These are phyloP conservation scores for Euzophera pinguis DNA, from an alignment of 2,888 invertebrate genomes.

Conservation along the genomic window DNA sequence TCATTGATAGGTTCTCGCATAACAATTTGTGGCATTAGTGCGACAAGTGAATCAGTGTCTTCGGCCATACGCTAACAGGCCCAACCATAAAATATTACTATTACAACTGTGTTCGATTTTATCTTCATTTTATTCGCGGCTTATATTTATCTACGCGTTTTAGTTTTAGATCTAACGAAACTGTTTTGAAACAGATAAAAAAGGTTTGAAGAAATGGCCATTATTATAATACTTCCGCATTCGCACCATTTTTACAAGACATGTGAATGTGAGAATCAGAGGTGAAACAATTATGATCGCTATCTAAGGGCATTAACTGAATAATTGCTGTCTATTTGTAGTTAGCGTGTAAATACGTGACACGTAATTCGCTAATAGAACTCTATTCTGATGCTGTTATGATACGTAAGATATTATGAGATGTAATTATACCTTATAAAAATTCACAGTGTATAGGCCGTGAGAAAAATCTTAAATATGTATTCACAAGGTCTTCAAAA, in stretches of 20 bases:
- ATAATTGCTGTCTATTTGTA: conserved; percentile 49
- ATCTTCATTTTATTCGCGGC: conserved; percentile 22
- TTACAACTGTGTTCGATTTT: conserved; percentile 24
- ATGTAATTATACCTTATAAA: conserved; percentile 34
- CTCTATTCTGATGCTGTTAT: conserved; percentile 35
- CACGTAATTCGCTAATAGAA: conserved; percentile 35
- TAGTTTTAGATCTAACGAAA: background rate
- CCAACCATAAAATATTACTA: conserved; percentile 22
- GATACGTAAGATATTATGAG: too few relatives aligned
- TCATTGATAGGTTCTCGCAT: conserved; percentile 26
- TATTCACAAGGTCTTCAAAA: conserved; percentile 8
- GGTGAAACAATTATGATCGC: conserved; percentile 47
- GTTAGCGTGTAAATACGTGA: conserved; percentile 40
- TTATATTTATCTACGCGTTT: conserved; percentile 3
- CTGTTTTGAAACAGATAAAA: background rate
- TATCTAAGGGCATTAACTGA: conserved; percentile 49
- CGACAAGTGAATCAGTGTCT: conserved; percentile 30
- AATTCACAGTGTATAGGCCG: conserved; percentile 28
- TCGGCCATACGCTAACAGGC: conserved; percentile 24
- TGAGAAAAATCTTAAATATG: conserved; percentile 30
- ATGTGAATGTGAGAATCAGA: conserved; percentile 40
- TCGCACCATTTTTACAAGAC: conserved; percentile 21
- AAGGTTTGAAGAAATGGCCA: conserved; percentile 9
- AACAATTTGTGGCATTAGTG: conserved; percentile 28
- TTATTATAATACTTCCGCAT: conserved; percentile 13